Percentiles rank a stretch among this genome's conserved stretches.
phyloP scores from a whole-genome alignment of 2,797 vertebrate genomes.

The Momotus momota region DNA sequence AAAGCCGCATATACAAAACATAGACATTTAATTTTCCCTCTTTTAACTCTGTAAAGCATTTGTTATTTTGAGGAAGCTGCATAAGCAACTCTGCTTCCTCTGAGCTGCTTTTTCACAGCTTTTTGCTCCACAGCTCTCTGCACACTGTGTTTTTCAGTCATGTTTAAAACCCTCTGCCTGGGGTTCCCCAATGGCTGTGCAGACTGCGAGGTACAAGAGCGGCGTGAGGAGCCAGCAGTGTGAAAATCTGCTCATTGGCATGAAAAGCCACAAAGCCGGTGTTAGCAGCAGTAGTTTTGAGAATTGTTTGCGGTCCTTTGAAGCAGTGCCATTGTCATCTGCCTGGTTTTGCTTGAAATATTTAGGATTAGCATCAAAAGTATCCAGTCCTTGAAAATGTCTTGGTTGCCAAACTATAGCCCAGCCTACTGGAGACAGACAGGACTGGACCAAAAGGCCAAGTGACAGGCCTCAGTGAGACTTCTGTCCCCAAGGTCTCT shows the following conservation, averaged over 20 bases:
- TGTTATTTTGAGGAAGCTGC: background rate
- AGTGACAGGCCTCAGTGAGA: background rate
- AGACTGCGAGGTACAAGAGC: background rate
- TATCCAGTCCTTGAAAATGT: background rate
- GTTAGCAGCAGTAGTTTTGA: background rate
- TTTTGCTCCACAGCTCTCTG: background rate
- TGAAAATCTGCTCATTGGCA: conserved; percentile 10
- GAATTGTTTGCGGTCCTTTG: background rate
- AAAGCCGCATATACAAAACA: background rate
- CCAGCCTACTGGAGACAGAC: background rate
- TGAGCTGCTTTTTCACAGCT: background rate
- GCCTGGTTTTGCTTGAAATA: conserved; percentile 14
- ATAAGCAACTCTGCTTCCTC: background rate
- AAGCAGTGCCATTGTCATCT: background rate
- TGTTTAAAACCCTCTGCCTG: background rate
- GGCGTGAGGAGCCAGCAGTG: background rate
- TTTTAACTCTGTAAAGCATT: background rate
- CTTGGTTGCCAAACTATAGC: background rate
- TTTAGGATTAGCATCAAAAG: conserved; percentile 6
- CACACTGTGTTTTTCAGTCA: background rate
- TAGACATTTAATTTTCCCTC: conserved; percentile 11
- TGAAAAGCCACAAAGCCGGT: conserved; percentile 9
- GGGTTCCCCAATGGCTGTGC: background rate
- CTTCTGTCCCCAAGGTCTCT: background rate
- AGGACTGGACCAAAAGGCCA: background rate